Conservation (phyloP, 1,140 invertebrate species). For the Lepidurus apus region DNA sequence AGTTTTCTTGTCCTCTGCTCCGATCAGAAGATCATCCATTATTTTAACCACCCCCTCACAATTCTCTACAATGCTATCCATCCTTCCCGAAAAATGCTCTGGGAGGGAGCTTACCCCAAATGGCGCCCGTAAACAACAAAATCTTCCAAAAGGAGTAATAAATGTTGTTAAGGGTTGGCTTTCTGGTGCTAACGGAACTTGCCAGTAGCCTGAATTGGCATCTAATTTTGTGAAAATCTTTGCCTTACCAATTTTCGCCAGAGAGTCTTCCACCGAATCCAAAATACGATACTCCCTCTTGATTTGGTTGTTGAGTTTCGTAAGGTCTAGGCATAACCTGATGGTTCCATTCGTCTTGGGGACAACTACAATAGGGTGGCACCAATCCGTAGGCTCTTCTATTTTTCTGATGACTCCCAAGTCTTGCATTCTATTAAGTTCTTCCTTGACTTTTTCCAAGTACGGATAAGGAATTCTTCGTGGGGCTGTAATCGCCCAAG, state of each 20-base stretch:
- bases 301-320: slow-evolving; percentile 39
- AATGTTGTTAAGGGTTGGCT: slow-evolving; percentile 40
- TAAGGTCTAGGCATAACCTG: slow-evolving; percentile 45
- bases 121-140: slow-evolving; percentile 39
- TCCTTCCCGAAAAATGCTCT: slow-evolving; percentile 39
- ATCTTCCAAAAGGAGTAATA: slow-evolving; percentile 41
- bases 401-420: slow-evolving; percentile 40
- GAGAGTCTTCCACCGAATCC: slow-evolving; percentile 37
- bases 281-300: slow-evolving; percentile 38
- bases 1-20: background rate
- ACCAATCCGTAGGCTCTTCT: slow-evolving; percentile 44
- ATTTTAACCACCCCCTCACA: slow-evolving; percentile 36
- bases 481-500: background rate
- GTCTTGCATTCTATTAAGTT: slow-evolving; percentile 38
- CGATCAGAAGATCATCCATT: slow-evolving; percentile 42
- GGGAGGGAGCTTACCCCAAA: slow-evolving; percentile 40
- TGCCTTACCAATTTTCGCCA: slow-evolving; percentile 24
- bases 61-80: slow-evolving; percentile 37
- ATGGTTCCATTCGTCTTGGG: slow-evolving; percentile 42
- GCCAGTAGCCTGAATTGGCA: slow-evolving; percentile 42
- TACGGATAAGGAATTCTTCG: slow-evolving; percentile 13
- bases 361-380: slow-evolving; percentile 44
- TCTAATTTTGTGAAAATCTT: slow-evolving; percentile 39
- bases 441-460: slow-evolving; percentile 36
- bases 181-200: slow-evolving; percentile 39